Conservation (phyloP, 2,888 invertebrate species). For the Hedya salicella region DNA sequence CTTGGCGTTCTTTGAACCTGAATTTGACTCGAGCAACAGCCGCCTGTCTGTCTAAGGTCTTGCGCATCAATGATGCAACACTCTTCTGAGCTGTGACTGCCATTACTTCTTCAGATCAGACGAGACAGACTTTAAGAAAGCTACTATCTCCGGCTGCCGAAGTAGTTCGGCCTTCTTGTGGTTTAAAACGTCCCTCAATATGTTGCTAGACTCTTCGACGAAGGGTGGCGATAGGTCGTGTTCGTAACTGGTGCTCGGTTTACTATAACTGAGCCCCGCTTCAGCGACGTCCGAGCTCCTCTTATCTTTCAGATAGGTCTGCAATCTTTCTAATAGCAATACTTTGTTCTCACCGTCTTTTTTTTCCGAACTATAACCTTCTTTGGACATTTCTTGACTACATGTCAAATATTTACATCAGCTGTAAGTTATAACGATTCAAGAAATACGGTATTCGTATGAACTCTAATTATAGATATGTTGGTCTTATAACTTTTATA, state of each 20-base stretch:
- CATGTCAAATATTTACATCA: constrained; percentile 54
- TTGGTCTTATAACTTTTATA: constrained; percentile 3
- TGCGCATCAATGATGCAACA: constrained; percentile 76
- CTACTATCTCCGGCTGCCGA: constrained; percentile 77
- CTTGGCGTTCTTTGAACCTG: constrained; percentile 73
- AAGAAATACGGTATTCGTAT: constrained; percentile 1
- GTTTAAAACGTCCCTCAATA: constrained; percentile 76
- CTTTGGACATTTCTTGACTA: constrained; percentile 75
- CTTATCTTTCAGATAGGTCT: constrained; percentile 80
- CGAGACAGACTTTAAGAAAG: constrained; percentile 72
- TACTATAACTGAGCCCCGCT: constrained; percentile 61
- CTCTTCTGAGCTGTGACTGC: constrained; percentile 72
- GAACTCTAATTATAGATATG: neutral
- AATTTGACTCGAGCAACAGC: constrained; percentile 72
- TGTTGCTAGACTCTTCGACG: constrained; percentile 72
- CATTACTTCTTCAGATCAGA: constrained; percentile 79
- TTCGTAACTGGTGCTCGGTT: constrained; percentile 76
- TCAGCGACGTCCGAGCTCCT: constrained; percentile 69
- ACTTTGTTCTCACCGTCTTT: constrained; percentile 81
- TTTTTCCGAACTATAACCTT: constrained; percentile 80
- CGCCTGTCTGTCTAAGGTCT: constrained; percentile 72
- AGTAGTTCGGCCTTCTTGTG: constrained; percentile 79
- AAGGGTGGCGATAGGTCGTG: constrained; percentile 56
- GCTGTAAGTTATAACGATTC: neutral
- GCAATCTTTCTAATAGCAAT: constrained; percentile 75